Base-by-base conservation (phyloP, 2,797 vertebrate genomes). In the Aplochiton taeniatus region DNA sequence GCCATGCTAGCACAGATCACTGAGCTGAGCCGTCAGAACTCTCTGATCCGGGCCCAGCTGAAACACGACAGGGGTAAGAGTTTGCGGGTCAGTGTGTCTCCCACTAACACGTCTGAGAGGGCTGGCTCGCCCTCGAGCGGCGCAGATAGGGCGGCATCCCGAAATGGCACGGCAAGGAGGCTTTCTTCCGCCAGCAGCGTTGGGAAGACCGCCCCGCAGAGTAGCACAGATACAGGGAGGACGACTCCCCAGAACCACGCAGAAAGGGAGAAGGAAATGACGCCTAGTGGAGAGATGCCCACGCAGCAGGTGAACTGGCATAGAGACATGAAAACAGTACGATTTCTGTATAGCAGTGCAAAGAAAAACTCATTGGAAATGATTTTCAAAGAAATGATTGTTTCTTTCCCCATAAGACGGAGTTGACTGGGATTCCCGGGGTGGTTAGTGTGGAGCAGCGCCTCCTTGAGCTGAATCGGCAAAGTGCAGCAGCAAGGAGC, bases 391-490 rank as follows among this genome's bases (percentile, higher is more conserved):
- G 17, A 17, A 17, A 8, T 60, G 43, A 8, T 0, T 11, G n/a
- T 67, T 14, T 61, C 3, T 50, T 0, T 58, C 49, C 70, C 16
- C 1, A 17, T 4, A 54, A 89, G 89, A 42, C 47, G 48, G n/a
- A 68, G 4, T 50, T 64, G 4, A 48, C 12, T 0, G 68, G 61
- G 10, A 6, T 43, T 80, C 43, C 84, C 60, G 77, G 86, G 72
- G 64, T 80, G 69, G 79, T 67, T 56, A 89, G 81, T 14, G 87
- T 96, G 80, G 93, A 97, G 77, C 92, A 94, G 65, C 91, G 93
- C 78, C 94, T 96, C 75, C 92, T 94, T 13, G 95, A 97, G 80
- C 77, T 98, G 67, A 96, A 95, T 82, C 91, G 89, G 20, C 95
- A 96, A 85, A 97, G 94, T 58, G 84, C 91, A 57, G 94, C 93